These are phyloP conservation scores for Xyrauchen texanus DNA, from an alignment of 2,113 vertebrate genomes.

Conservation along the genomic window DNA sequence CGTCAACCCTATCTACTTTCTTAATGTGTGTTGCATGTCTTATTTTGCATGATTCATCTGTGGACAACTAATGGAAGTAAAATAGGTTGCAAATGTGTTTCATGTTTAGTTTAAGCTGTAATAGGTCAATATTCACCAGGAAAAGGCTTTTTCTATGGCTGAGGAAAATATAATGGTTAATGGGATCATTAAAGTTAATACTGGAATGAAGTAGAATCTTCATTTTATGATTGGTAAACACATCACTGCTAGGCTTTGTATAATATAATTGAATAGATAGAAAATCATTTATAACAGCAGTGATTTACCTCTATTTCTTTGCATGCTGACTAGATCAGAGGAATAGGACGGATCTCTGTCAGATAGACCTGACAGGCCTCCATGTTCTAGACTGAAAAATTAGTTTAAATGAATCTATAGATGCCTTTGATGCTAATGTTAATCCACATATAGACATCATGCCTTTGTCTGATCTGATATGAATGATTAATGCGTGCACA, in stretches of 20 bases:
- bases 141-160: not conserved
- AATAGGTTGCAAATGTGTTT: slow-evolving; percentile 10
- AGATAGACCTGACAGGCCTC: not conserved
- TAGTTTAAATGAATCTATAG: slow-evolving; percentile 11
- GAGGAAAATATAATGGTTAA: slow-evolving; percentile 18
- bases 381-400: not conserved
- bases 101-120: not conserved
- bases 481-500: not conserved
- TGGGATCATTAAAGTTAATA: slow-evolving; percentile 34
- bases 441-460: slow-evolving; percentile 33
- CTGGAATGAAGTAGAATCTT: not conserved
- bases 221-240: slow-evolving; percentile 33
- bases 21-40: too few relatives aligned
- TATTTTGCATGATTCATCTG: not conserved
- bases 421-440: slow-evolving; percentile 44
- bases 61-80: not conserved
- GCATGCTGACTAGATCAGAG: slow-evolving; percentile 18
- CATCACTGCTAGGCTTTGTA: slow-evolving; percentile 8
- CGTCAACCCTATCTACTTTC: too few relatives aligned
- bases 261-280: slow-evolving; percentile 37
- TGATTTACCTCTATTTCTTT: slow-evolving; percentile 13
- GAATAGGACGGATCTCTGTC: slow-evolving; percentile 3
- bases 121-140: not conserved
- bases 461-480: slow-evolving; percentile 37
- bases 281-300: slow-evolving; percentile 27